These are phyloP conservation scores for Petrocephalus microphthalmus DNA, from an alignment of 2,113 vertebrate species.

Conservation along the genomic window DNA sequence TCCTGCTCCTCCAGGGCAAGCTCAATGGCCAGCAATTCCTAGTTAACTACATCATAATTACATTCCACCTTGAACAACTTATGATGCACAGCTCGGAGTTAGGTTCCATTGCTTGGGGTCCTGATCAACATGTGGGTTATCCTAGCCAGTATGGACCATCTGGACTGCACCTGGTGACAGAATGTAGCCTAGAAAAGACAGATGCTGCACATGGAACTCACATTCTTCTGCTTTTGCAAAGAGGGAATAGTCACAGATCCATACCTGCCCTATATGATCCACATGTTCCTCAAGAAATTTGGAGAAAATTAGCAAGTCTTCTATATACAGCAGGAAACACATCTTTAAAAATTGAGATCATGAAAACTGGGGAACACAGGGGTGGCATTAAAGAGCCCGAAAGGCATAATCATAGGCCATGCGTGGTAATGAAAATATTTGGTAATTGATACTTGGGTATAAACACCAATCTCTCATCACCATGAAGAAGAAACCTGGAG, in stretches of 20 bases:
- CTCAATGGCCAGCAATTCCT: not conserved
- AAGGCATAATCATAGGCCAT: not conserved
- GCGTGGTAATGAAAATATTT: not conserved
- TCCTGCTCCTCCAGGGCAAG: not conserved
- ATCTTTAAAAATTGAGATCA: not conserved
- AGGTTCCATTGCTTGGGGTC: not conserved
- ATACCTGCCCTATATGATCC: not conserved
- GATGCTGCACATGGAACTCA: not conserved
- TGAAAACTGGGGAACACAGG: not conserved
- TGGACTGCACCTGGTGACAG: not conserved
- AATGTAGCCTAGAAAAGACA: not conserved
- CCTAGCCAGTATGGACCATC: not conserved
- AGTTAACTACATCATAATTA: not conserved
- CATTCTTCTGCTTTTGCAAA: not conserved
- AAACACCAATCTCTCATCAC: not conserved
- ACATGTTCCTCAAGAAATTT: not conserved
- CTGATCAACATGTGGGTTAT: not conserved
- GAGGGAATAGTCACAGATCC: not conserved
- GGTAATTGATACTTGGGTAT: not conserved
- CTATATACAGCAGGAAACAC: not conserved
- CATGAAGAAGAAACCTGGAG: not conserved
- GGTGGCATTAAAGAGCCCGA: not conserved
- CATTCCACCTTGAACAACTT: not conserved
- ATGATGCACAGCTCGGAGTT: not conserved
- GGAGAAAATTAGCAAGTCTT: not conserved